Evolutionary conservation across 1,140 invertebrate genomes (phyloP).

Genomic region (Tetragonula clypearis): DNA sequence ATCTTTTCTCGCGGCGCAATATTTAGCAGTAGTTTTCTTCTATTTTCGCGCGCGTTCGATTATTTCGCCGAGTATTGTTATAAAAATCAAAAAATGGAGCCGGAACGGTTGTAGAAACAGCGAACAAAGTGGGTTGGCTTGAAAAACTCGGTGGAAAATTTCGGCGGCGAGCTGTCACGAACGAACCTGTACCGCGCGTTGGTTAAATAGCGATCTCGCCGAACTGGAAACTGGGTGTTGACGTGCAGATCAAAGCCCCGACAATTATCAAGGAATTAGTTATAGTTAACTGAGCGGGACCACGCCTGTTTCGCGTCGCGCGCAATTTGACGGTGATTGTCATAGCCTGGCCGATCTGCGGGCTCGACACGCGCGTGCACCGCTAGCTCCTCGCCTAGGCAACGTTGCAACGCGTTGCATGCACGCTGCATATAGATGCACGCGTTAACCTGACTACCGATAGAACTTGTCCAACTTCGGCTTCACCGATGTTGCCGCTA

Average conservation of each 20-base stretch:
- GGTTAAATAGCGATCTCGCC: conserved; percentile 35
- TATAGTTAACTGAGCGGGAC: conserved; percentile 37
- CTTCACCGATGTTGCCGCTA: background rate
- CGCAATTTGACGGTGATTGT: conserved; percentile 56
- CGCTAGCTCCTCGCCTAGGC: background rate
- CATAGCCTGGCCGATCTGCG: conserved; percentile 40
- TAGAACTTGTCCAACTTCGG: conserved; percentile 49
- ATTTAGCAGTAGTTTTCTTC: no score
- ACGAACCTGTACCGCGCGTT: background rate
- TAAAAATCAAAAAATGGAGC: background rate
- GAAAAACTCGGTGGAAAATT: background rate
- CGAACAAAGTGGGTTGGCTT: background rate
- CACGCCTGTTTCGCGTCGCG: conserved; percentile 60
- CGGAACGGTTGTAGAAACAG: background rate
- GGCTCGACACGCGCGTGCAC: conserved; percentile 22
- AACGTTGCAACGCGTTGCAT: conserved; percentile 15
- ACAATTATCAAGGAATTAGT: conserved; percentile 65
- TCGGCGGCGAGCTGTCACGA: no score
- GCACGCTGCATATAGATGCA: conserved; percentile 40
- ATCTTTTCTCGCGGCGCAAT: no score
- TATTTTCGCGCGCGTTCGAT: background rate
- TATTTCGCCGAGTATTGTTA: background rate
- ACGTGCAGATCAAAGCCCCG: conserved; percentile 17
- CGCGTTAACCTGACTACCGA: conserved; percentile 48
- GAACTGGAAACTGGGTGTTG: conserved; percentile 8